Conservation (phyloP, 2,888 invertebrate genomes). For the Meta bourneti region DNA sequence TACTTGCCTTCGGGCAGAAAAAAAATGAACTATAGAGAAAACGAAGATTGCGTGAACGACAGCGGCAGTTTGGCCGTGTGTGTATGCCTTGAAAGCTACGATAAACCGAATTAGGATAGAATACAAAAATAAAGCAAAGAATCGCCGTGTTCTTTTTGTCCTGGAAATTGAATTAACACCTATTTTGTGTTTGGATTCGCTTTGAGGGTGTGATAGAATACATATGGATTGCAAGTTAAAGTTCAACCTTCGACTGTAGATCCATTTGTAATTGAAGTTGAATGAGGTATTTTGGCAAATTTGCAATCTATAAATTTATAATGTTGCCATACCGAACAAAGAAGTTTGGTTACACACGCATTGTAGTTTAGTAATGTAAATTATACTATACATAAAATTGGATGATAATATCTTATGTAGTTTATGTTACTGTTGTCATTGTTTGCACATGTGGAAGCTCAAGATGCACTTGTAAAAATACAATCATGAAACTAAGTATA, state of each 20-base stretch:
- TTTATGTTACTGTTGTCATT: too few relatives aligned
- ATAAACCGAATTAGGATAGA: slow-evolving; percentile 24
- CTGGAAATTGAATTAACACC: slow-evolving; percentile 56
- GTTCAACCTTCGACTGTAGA: neutral
- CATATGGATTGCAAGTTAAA: neutral
- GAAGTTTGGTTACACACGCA: neutral
- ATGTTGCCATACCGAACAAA: neutral
- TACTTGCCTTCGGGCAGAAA: slow-evolving; percentile 27
- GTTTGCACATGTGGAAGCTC: too few relatives aligned
- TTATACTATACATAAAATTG: too few relatives aligned
- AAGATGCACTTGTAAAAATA: too few relatives aligned
- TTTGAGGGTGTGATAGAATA: neutral
- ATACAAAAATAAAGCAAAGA: too few relatives aligned
- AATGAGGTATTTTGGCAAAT: neutral
- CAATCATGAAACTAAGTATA: too few relatives aligned
- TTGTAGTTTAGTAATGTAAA: too few relatives aligned
- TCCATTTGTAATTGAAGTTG: neutral
- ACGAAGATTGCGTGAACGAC: slow-evolving; percentile 2
- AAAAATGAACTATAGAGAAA: neutral
- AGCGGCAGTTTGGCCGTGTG: slow-evolving; percentile 1
- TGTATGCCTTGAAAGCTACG: neutral
- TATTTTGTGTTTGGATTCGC: slow-evolving; percentile 26
- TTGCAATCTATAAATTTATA: neutral
- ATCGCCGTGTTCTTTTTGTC: neutral
- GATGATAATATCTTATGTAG: too few relatives aligned